Conservation (phyloP, 2,113 vertebrate species). For the Corythoichthys haematopterus region DNA sequence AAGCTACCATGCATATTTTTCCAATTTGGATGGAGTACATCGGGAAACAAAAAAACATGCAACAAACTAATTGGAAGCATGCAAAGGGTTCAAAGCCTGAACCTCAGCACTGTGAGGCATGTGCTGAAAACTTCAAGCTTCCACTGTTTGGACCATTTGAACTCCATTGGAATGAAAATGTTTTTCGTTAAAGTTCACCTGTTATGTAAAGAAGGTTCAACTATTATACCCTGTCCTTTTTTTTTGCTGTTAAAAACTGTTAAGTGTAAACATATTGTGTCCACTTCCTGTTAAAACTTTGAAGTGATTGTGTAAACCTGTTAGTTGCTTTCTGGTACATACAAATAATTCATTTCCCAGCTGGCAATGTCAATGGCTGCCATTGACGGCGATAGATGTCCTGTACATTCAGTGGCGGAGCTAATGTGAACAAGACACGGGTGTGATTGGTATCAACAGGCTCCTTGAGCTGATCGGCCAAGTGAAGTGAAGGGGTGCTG, state of each 20-base stretch:
- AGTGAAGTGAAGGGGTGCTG: too few species aligned
- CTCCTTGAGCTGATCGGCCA: too few species aligned
- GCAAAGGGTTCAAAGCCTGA: background rate
- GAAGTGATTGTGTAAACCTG: background rate
- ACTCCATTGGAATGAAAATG: background rate
- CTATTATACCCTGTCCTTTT: background rate
- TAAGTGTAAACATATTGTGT: background rate
- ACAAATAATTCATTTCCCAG: background rate
- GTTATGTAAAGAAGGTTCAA: background rate
- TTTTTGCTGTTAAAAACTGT: background rate
- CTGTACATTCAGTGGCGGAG: too few species aligned
- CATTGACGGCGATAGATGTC: too few species aligned
- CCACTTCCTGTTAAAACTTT: background rate
- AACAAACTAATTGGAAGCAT: background rate
- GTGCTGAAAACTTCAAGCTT: background rate
- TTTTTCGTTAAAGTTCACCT: background rate
- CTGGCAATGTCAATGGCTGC: background rate
- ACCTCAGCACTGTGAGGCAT: background rate
- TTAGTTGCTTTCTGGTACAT: background rate
- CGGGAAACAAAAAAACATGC: background rate
- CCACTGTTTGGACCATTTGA: background rate
- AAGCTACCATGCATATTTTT: background rate
- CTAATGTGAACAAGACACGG: too few species aligned
- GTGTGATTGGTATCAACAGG: too few species aligned
- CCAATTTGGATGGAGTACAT: background rate